Conservation (phyloP, 1,140 invertebrate genomes). For the Rhizoglyphus robini region DNA sequence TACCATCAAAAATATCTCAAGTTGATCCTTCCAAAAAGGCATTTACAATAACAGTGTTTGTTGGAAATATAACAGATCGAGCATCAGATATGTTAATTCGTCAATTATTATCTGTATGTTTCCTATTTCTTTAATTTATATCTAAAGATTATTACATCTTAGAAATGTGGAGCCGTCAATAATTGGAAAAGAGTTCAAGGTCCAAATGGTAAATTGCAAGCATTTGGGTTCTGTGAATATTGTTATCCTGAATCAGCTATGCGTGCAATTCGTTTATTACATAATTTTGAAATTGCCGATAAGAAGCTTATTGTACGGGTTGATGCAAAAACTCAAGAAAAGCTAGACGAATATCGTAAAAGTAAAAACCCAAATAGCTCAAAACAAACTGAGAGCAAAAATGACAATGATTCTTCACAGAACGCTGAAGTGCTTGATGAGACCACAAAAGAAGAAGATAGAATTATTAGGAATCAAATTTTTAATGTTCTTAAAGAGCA, state of each 20-base stretch:
- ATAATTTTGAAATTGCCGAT: slow-evolving; percentile 82
- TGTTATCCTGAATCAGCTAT: slow-evolving; percentile 84
- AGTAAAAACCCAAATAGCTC: slow-evolving; percentile 25
- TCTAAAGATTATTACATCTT: slow-evolving; percentile 22
- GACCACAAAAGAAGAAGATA: slow-evolving; percentile 48
- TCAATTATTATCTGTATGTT: slow-evolving; percentile 54
- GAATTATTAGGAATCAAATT: slow-evolving; percentile 22
- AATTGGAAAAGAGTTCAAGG: slow-evolving; percentile 94
- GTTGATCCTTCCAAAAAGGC: background rate
- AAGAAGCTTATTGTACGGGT: slow-evolving; percentile 90
- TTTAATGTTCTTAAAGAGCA: slow-evolving; percentile 26
- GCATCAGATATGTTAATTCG: slow-evolving; percentile 89
- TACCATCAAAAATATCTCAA: no score
- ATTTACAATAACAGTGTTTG: slow-evolving; percentile 81
- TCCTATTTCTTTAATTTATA: slow-evolving; percentile 8
- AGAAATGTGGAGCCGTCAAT: slow-evolving; percentile 68
- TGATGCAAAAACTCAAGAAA: slow-evolving; percentile 90
- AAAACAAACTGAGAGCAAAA: slow-evolving; percentile 33
- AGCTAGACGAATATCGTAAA: slow-evolving; percentile 65
- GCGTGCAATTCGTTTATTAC: slow-evolving; percentile 78
- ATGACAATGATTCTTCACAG: background rate
- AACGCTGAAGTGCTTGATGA: slow-evolving; percentile 60
- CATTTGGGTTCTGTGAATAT: slow-evolving; percentile 97
- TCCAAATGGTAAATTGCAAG: slow-evolving; percentile 50
- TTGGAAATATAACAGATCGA: slow-evolving; percentile 91